Evolutionary conservation across 2,797 vertebrate genomes (phyloP).

Genomic region (Nothura maculosa): DNA sequence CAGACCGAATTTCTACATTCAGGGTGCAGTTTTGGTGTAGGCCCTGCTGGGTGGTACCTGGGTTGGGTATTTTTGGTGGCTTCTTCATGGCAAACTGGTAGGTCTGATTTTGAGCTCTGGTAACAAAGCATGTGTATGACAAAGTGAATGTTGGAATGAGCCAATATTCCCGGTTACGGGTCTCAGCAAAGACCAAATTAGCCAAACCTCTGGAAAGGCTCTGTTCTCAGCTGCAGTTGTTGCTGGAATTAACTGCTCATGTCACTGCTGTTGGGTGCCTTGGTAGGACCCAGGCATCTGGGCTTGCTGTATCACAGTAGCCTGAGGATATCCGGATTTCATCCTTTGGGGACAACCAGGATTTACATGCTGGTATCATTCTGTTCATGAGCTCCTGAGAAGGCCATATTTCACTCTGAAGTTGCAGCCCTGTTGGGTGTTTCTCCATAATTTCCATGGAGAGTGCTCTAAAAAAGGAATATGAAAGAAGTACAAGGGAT

Average conservation of each 20-base stretch:
- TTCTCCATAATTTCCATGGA: background rate
- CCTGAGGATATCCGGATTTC: background rate
- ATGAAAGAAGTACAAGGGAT: background rate
- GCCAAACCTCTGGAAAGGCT: background rate
- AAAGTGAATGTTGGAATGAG: background rate
- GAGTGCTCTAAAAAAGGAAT: background rate
- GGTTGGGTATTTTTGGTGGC: background rate
- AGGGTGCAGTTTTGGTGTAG: background rate
- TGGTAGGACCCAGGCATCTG: background rate
- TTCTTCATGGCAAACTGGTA: background rate
- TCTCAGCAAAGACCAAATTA: background rate
- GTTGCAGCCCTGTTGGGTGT: background rate
- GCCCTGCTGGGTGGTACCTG: background rate
- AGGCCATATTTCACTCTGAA: background rate
- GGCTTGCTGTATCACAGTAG: background rate
- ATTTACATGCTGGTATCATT: background rate
- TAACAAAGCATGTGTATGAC: background rate
- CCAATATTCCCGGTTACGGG: background rate
- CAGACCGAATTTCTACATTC: background rate
- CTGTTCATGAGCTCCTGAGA: background rate
- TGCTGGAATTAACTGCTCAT: rapidly evolving
- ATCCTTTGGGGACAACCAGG: background rate
- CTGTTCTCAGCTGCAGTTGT: rapidly evolving
- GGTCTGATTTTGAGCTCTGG: background rate
- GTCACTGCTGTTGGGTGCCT: background rate